Percentiles rank a stretch among this genome's conserved stretches.
These are phyloP conservation scores for Cinclus mexicanus DNA, from an alignment of 2,113 vertebrate genomes.

Conservation along the genomic window DNA sequence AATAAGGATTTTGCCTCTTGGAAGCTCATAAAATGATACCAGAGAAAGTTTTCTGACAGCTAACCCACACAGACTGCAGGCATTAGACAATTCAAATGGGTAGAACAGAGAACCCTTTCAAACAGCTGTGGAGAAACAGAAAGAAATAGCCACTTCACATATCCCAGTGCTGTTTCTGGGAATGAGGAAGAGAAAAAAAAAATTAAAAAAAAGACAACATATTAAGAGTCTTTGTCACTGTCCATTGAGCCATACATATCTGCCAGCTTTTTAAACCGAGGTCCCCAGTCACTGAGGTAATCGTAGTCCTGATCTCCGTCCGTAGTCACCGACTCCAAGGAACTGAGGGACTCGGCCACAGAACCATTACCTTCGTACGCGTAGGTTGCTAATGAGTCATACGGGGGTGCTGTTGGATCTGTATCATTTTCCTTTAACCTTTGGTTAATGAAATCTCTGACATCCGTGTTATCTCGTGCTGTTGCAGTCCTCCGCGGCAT, in stretches of 20 bases:
- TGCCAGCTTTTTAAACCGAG: slow-evolving; percentile 93
- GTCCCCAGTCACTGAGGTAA: slow-evolving; percentile 95
- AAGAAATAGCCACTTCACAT: slow-evolving; percentile 66
- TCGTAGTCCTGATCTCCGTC: slow-evolving; percentile 96
- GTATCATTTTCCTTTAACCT: slow-evolving; percentile 91
- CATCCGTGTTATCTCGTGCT: slow-evolving; percentile 85
- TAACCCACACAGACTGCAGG: slow-evolving; percentile 71
- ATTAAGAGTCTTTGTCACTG: slow-evolving; percentile 91
- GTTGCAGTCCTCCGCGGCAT: slow-evolving; percentile 80
- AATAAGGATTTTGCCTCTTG: slow-evolving; percentile 74
- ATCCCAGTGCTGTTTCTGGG: slow-evolving; percentile 57
- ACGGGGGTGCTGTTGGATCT: slow-evolving; percentile 91
- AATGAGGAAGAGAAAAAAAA: not conserved
- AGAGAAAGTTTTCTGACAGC: slow-evolving; percentile 68
- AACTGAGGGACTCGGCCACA: slow-evolving; percentile 91
- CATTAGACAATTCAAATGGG: slow-evolving; percentile 47
- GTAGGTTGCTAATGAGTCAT: slow-evolving; percentile 95
- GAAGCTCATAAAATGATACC: slow-evolving; percentile 77
- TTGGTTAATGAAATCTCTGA: slow-evolving; percentile 96
- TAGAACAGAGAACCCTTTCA: slow-evolving; percentile 70
- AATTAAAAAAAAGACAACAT: slow-evolving; percentile 48
- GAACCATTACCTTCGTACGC: slow-evolving; percentile 94
- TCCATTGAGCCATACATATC: slow-evolving; percentile 92
- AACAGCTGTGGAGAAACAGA: slow-evolving; percentile 66
- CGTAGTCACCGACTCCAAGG: slow-evolving; percentile 87